Conservation (phyloP, 1,140 invertebrate species). For the Venustaconcha ellipsiformis region DNA sequence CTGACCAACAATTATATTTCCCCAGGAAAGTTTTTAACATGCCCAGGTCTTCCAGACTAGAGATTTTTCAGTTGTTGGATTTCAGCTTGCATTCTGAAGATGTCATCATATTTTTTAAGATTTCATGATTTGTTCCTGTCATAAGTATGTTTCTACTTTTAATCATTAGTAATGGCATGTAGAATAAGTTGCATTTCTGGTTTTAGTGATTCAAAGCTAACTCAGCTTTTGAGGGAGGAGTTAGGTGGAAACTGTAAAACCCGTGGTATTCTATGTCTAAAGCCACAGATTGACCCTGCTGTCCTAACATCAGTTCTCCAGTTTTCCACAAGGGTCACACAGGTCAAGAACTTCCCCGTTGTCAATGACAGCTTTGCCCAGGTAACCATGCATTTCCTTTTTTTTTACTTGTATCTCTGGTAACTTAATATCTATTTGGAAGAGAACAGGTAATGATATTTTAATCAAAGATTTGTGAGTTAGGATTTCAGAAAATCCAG, state of each 20-base stretch:
- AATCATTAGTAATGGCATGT: not conserved
- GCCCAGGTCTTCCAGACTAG: too few species aligned
- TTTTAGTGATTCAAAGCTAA: conserved; percentile 60
- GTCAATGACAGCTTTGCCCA: conserved; percentile 63
- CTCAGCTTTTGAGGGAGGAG: conserved; percentile 59
- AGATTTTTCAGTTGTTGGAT: too few species aligned
- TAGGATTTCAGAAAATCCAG: too few species aligned
- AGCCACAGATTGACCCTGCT: conserved; percentile 47
- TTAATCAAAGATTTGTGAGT: too few species aligned
- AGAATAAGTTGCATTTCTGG: conserved; percentile 2
- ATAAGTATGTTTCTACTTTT: too few species aligned
- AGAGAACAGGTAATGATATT: not conserved
- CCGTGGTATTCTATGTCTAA: conserved; percentile 58
- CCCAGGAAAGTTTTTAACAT: too few species aligned
- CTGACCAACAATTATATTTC: too few species aligned
- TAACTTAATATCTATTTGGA: not conserved
- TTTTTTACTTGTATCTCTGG: not conserved
- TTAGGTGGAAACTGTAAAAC: conserved; percentile 66
- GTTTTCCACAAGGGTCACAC: conserved; percentile 54
- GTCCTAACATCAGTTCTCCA: conserved; percentile 44
- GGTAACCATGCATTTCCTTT: conserved; percentile 37
- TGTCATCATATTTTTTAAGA: too few species aligned
- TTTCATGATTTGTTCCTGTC: too few species aligned
- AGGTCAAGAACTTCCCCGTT: conserved; percentile 63
- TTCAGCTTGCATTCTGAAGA: too few species aligned